Conservation (phyloP, 64 coral and sea anemone species). For the Porites lutea region DNA sequence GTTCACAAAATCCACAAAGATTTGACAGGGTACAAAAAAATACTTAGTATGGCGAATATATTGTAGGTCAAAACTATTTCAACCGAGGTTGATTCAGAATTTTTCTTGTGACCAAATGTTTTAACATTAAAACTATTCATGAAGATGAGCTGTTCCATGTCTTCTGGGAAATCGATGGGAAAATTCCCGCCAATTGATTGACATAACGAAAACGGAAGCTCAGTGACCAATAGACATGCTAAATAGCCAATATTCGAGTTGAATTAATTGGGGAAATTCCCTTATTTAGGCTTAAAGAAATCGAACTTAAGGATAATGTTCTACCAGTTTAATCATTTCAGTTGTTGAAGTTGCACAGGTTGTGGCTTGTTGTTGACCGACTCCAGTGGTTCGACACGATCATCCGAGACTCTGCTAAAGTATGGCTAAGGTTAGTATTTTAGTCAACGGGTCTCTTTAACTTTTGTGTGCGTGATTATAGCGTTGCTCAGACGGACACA, state of each 20-base stretch:
- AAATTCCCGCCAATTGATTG: not conserved
- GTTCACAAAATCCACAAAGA: too few relatives aligned
- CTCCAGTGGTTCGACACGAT: not conserved
- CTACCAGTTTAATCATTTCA: not conserved
- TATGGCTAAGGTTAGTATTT: not conserved
- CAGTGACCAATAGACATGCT: not conserved
- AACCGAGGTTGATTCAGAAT: too few relatives aligned
- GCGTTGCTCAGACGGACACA: not conserved
- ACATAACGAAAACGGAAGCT: not conserved
- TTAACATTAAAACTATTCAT: too few relatives aligned
- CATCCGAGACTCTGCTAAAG: not conserved
- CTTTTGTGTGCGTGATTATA: not conserved
- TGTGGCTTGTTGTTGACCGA: not conserved
- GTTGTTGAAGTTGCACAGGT: not conserved
- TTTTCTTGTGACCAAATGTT: too few relatives aligned
- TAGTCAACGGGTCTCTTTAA: not conserved
- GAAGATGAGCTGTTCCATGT: too few relatives aligned
- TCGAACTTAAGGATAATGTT: not conserved
- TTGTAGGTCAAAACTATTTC: too few relatives aligned
- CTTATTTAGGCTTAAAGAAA: too few relatives aligned
- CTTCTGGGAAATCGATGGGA: not conserved
- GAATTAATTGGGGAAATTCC: not conserved
- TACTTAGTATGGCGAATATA: too few relatives aligned
- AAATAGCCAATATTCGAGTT: not conserved
- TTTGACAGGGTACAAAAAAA: too few relatives aligned